Evolutionary conservation across 1,140 invertebrate genomes (phyloP).

Genomic region (Drosophila truncata): DNA sequence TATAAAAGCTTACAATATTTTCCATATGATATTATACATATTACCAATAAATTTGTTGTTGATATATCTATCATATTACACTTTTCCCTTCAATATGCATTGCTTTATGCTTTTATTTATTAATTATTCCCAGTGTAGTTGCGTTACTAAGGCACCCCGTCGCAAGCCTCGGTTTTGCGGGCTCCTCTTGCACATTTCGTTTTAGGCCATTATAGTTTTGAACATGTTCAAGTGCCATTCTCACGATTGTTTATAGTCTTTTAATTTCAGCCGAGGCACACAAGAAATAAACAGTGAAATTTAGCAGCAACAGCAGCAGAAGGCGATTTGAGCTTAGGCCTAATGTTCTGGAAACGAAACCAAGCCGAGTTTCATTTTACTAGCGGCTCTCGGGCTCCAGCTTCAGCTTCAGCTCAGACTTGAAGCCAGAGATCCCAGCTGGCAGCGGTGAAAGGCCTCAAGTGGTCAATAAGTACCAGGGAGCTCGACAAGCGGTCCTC

Average conservation of each 20-base stretch:
- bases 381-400: neutral
- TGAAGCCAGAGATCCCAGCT: slow-evolving; percentile 13
- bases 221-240: slow-evolving; percentile 84
- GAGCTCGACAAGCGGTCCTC: slow-evolving; percentile 42
- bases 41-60: too few species aligned
- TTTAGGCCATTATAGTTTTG: slow-evolving; percentile 83
- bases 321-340: slow-evolving; percentile 59
- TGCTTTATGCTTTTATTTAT: neutral
- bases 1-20: too few species aligned
- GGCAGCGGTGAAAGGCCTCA: slow-evolving; percentile 55
- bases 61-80: too few species aligned
- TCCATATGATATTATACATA: too few species aligned
- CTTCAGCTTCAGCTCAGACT: neutral
- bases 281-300: slow-evolving; percentile 82
- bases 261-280: slow-evolving; percentile 79
- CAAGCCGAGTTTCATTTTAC: slow-evolving; percentile 31
- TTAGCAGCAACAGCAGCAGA: slow-evolving; percentile 56
- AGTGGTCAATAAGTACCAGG: slow-evolving; percentile 63
- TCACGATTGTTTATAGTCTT: slow-evolving; percentile 84
- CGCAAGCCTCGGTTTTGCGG: slow-evolving; percentile 30
- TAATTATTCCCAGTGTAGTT: slow-evolving; percentile 15
- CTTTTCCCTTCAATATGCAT: neutral
- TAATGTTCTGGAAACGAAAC: slow-evolving; percentile 61
- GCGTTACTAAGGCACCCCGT: slow-evolving; percentile 18
- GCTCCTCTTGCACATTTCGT: slow-evolving; percentile 76